Evolutionary conservation across 2,888 invertebrate genomes (phyloP), one percentile per base, ranked within the genome.

Genomic region (Quadroppia sp.): DNA sequence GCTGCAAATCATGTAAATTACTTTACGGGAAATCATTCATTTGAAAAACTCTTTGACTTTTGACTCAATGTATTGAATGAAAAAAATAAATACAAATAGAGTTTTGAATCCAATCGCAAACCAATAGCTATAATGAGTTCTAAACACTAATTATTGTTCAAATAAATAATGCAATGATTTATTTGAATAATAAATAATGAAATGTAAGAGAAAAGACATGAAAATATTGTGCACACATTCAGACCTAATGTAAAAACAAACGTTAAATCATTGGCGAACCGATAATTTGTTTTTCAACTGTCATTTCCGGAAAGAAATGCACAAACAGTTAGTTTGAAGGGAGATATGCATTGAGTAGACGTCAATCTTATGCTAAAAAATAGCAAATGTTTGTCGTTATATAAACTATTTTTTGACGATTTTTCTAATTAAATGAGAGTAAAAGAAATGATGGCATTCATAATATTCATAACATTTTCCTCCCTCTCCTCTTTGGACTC

Each of bases 271-370:
- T n/a, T 61, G 36, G 32, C 61, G 32, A 61, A 61, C 61, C 36
- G 61, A 61, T 61, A 61, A 61, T 61, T 61, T 61, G 61, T 61
- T 61, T 59, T 61, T 61, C 61, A 61, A 61, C 61, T 61, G 61
- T 61, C 61, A 61, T 61, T 61, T 61, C 61, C 61, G 61, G 61
- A 61, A 53, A 61, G 61, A 30, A 17, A 61, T 36, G 32, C 32
- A 61, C 61, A 32, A 61, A 61, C 61, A n/a, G 32, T 61, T 61
- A 59, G 61, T 36, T 36, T 36, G 36, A 20, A n/a, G 32, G 36
- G n/a, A 36, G 59, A 30, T 61, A 61, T 61, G 30, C n/a, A 11
- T 36, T 61, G 23, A 53, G 3, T 20, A 17, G n/a, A n/a, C 6
- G 2, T 59, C n/a, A n/a, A n/a, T n/a, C 59, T 23, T 23, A 23